These are phyloP conservation scores for Meriones unguiculatus DNA, from an alignment of 2,113 vertebrate species.

Conservation along the genomic window DNA sequence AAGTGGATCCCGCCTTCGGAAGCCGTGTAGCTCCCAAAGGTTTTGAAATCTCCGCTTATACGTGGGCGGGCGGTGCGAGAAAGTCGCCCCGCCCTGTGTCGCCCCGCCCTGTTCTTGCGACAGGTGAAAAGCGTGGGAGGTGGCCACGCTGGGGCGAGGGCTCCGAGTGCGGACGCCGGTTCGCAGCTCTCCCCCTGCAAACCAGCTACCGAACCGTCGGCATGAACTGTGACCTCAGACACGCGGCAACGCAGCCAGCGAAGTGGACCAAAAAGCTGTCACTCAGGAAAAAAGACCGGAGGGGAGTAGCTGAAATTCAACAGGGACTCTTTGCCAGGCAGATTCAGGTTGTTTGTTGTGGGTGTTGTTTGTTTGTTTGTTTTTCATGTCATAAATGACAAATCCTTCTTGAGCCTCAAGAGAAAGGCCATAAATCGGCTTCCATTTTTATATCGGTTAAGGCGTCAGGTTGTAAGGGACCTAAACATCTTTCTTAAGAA, in stretches of 20 bases:
- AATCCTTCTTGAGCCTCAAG: constrained; percentile 65
- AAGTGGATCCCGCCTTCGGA: neutral
- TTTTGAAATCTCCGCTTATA: neutral
- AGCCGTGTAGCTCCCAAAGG: neutral
- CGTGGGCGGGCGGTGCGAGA: neutral
- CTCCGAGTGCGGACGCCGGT: no score
- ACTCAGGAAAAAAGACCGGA: constrained; percentile 29
- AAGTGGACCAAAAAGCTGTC: constrained; percentile 66
- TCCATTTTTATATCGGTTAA: constrained; percentile 66
- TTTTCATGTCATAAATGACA: constrained; percentile 63
- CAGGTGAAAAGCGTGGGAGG: neutral
- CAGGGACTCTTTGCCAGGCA: constrained; percentile 60
- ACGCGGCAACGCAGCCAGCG: neutral
- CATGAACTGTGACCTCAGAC: constrained; percentile 11
- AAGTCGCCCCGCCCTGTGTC: neutral
- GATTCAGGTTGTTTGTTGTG: constrained; percentile 40
- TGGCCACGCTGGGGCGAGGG: neutral
- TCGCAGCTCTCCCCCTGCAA: no score
- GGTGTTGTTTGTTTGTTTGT: neutral
- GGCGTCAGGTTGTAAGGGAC: constrained; percentile 41
- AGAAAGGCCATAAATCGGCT: constrained; percentile 50
- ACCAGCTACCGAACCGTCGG: neutral
- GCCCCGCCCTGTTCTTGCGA: neutral
- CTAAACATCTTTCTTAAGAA: constrained; percentile 60
- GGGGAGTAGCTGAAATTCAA: constrained; percentile 15